Evolutionary conservation across 2,797 vertebrate genomes (phyloP), one percentile per base, ranked within the genome.

Genomic region (Hippopotamyrus pictus): DNA sequence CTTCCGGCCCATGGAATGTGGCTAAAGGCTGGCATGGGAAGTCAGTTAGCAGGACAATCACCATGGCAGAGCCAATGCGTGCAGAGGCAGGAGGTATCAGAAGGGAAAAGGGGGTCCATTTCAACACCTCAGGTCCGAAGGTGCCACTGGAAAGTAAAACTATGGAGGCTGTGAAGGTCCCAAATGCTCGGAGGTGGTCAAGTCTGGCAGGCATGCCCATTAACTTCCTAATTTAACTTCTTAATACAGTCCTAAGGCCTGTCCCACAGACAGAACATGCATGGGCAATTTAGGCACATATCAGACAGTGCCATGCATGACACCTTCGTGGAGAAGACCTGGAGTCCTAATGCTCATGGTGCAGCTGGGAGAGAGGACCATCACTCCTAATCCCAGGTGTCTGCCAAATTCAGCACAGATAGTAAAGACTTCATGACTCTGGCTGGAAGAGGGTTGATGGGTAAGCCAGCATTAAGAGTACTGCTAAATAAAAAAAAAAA

Each of bases 221-320:
- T 2, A 76, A 19, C 69, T 76, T 41, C n/a, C n/a, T n/a, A n/a
- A n/a, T n/a, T n/a, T n/a, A n/a, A n/a, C n/a, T n/a, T n/a, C n/a
- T n/a, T n/a, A n/a, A n/a, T n/a, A n/a, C n/a, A n/a, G 93, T 96
- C 95, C 94, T 94, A 94, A 94, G 94, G 94, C 95, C 95, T 96
- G 95, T 95, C 95, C 96, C 95, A 95, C 95, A 94, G 91, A 90
- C 94, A 92, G 94, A 92, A 94, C 92, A 93, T 94, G 93, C 93
- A 94, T 94, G 92, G 95, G 92, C 93, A 94, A 88, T 93, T 95
- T 92, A 93, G 93, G 90, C 92, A 89, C 91, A 88, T 88, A 87
- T 44, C n/a, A 86, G 5, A 6, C 51, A 19, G 51, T 19, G 37
- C 41, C 33, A 5, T 33, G 8, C 33, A 5, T 33, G 8, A 90